These are phyloP conservation scores for Sepioteuthis lessoniana DNA, from an alignment of 2,888 invertebrate genomes.

Conservation along the genomic window DNA sequence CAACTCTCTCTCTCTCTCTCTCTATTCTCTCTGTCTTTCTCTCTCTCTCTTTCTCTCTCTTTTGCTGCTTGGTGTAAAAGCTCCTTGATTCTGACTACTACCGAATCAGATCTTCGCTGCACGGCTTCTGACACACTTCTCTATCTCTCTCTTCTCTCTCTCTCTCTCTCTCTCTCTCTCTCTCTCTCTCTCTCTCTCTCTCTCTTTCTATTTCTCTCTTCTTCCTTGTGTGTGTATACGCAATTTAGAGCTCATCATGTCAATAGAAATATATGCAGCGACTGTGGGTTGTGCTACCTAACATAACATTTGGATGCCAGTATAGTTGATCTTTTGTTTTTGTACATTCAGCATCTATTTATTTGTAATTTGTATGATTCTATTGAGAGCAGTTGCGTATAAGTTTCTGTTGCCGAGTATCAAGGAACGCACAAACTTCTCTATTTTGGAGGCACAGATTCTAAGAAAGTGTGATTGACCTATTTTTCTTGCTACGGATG, in stretches of 20 bases:
- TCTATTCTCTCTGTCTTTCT: neutral
- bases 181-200: no score
- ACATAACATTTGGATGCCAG: neutral
- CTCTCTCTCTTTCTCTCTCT: neutral
- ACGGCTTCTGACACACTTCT: neutral
- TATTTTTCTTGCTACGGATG: slow-evolving; percentile 23
- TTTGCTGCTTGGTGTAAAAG: neutral
- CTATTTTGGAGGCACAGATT: neutral
- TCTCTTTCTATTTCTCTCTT: neutral
- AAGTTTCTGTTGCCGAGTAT: neutral
- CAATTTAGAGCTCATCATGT: neutral
- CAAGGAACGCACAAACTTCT: neutral
- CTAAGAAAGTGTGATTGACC: neutral
- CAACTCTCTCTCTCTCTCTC: neutral
- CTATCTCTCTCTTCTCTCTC: slow-evolving; percentile 34
- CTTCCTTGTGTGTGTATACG: neutral
- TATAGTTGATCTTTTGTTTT: neutral
- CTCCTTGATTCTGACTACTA: neutral
- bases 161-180: neutral
- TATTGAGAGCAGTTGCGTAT: neutral
- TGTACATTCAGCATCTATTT: neutral
- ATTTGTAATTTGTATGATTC: slow-evolving; percentile 19
- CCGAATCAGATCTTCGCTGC: neutral
- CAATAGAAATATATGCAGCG: neutral
- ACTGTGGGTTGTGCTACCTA: neutral